These are phyloP conservation scores for Cheilosia variabilis DNA, from an alignment of 2,888 invertebrate genomes.

Conservation along the genomic window DNA sequence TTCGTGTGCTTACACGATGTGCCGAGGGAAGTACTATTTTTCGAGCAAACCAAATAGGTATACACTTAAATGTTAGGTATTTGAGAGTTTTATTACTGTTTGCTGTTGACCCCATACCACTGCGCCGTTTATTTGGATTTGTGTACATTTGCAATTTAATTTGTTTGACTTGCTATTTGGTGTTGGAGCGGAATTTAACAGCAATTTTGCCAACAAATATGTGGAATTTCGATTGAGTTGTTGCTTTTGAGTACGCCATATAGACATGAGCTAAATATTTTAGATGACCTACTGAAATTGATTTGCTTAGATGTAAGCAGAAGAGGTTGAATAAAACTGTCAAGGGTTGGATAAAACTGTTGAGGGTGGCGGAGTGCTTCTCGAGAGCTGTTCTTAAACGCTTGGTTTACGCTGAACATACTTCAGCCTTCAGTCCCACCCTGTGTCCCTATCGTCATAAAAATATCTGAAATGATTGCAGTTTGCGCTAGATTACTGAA, in stretches of 20 bases:
- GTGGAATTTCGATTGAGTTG: constrained; percentile 2
- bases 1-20: constrained; percentile 25
- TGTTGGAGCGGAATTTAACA: background rate
- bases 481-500: too few species aligned
- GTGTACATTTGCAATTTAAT: background rate
- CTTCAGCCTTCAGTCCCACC: too few species aligned
- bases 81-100: constrained; percentile 20
- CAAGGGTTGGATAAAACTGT: too few species aligned
- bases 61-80: constrained; percentile 20
- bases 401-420: too few species aligned
- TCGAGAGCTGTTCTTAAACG: too few species aligned
- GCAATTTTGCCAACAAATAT: constrained; percentile 9
- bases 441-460: too few species aligned
- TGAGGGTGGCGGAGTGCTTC: too few species aligned
- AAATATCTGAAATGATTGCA: too few species aligned
- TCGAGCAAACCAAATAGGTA: constrained; percentile 3
- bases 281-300: too few species aligned
- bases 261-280: too few species aligned
- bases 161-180: constrained; percentile 6
- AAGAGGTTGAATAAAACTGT: too few species aligned
- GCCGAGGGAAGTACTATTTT: constrained; percentile 24
- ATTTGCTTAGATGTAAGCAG: too few species aligned
- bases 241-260: background rate
- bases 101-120: background rate
- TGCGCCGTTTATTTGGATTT: background rate